phyloP scores from a whole-genome alignment of 2,888 invertebrate species.

The Glyphotaelius pellucidus region DNA sequence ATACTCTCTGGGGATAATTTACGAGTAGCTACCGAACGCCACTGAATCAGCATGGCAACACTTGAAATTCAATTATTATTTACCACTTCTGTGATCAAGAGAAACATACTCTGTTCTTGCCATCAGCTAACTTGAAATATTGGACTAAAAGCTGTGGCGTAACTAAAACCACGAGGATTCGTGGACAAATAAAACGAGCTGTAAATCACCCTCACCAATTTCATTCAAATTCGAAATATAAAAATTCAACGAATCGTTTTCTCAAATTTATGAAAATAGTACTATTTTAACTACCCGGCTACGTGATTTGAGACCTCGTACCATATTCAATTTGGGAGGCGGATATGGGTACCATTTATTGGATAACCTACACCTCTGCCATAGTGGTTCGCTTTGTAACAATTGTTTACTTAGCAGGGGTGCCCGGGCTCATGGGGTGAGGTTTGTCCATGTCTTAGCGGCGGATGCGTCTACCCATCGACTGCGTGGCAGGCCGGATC shows the following conservation, averaged over 20 bases:
- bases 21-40: not conserved
- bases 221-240: not conserved
- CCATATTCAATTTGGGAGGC: too few species aligned
- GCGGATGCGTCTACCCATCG: too few species aligned
- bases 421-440: too few species aligned
- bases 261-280: too few species aligned
- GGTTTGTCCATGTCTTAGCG: too few species aligned
- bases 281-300: too few species aligned
- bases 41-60: not conserved
- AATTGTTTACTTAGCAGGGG: too few species aligned
- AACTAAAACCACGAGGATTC: not conserved
- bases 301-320: too few species aligned
- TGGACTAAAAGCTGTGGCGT: not conserved
- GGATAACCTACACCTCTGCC: too few species aligned
- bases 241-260: not conserved
- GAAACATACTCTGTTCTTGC: not conserved
- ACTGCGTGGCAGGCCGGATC: too few species aligned
- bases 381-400: too few species aligned
- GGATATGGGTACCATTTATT: too few species aligned
- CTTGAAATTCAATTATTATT: conserved; percentile 7
- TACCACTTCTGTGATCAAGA: not conserved
- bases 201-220: not conserved
- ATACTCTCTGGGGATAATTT: not conserved
- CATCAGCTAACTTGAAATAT: not conserved
- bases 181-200: not conserved